These are phyloP conservation scores for Aethes cnicana DNA, from an alignment of 2,888 invertebrate genomes.

Conservation along the genomic window DNA sequence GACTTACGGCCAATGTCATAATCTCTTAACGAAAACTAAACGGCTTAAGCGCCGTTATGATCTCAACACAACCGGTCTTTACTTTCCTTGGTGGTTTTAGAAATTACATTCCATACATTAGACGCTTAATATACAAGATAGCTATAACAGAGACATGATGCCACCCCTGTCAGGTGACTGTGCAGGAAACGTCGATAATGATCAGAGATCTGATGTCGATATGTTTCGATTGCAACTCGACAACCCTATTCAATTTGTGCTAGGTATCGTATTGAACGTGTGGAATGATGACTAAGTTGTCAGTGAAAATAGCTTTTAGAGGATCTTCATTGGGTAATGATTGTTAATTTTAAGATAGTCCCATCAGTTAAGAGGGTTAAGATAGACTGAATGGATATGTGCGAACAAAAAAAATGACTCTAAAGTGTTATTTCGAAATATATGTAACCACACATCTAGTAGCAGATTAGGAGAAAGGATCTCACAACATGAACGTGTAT, in stretches of 20 bases:
- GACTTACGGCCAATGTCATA: constrained; percentile 79
- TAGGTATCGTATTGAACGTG: constrained; percentile 79
- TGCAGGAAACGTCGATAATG: constrained; percentile 74
- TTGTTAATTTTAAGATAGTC: too few species aligned
- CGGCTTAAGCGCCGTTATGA: constrained; percentile 68
- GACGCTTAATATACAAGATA: constrained; percentile 75
- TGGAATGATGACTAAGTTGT: constrained; percentile 57
- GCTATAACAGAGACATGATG: constrained; percentile 75
- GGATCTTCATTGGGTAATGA: too few species aligned
- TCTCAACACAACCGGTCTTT: constrained; percentile 62
- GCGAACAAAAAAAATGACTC: too few species aligned
- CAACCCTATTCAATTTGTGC: constrained; percentile 76
- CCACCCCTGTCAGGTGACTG: constrained; percentile 80
- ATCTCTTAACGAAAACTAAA: constrained; percentile 64
- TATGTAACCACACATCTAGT: too few species aligned
- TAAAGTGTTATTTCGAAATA: too few species aligned
- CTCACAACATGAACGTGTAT: too few species aligned
- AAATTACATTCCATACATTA: constrained; percentile 74
- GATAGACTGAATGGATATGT: too few species aligned
- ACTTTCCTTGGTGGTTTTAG: constrained; percentile 58
- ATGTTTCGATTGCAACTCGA: constrained; percentile 64
- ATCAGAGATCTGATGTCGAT: constrained; percentile 76
- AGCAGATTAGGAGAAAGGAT: too few species aligned
- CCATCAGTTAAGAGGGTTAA: too few species aligned
- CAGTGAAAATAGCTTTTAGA: constrained; percentile 36